These are phyloP conservation scores for Gulo gulo DNA, from an alignment of 2,113 vertebrate genomes.

Conservation along the genomic window DNA sequence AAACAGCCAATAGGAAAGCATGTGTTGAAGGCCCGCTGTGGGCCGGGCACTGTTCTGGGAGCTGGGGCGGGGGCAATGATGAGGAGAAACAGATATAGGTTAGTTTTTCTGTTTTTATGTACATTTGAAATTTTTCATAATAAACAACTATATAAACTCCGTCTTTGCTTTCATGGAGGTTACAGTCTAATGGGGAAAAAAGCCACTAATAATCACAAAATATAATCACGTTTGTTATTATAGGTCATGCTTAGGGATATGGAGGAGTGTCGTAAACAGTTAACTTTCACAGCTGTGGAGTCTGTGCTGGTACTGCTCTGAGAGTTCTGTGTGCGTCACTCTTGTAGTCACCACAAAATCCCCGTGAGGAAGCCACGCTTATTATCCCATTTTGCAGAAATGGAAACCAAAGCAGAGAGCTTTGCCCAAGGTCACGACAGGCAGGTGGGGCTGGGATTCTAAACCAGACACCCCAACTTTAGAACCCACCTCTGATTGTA, in stretches of 20 bases:
- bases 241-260: not conserved
- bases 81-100: not conserved
- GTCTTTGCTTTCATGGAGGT: not conserved
- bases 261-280: too few species aligned
- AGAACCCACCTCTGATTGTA: not conserved
- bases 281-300: too few species aligned
- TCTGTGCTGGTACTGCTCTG: too few species aligned
- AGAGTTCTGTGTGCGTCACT: not conserved
- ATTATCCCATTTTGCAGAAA: not conserved
- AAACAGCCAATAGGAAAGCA: not conserved
- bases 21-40: not conserved
- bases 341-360: not conserved
- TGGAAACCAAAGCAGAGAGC: not conserved
- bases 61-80: rapidly evolving
- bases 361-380: not conserved
- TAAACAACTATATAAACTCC: not conserved
- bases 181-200: not conserved
- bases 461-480: not conserved
- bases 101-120: not conserved
- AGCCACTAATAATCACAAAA: not conserved
- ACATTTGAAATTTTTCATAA: not conserved
- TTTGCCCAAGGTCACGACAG: not conserved
- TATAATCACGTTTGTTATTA: not conserved
- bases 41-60: not conserved
- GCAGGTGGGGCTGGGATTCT: not conserved